Evolutionary conservation across 2,113 vertebrate species (phyloP), one percentile per base, ranked within the genome.

Genomic region (Lophochroa leadbeateri): DNA sequence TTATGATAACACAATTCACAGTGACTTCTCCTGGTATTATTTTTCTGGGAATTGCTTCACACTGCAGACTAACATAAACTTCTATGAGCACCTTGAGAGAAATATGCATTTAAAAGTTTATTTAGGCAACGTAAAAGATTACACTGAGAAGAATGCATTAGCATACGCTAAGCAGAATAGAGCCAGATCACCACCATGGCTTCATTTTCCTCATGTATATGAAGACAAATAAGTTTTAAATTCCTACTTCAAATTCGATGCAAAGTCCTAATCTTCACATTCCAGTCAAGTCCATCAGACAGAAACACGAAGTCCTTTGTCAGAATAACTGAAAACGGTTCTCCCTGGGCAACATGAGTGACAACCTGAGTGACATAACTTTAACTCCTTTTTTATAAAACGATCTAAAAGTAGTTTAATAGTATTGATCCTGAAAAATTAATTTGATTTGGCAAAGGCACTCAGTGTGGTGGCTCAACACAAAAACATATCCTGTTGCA

Each of bases 31-130:
- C 21, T 28, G 25, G 35, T 85, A 96, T 92, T 79, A 91, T 95
- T 89, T 97, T 94, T 89, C 91, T 89, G 91, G 89, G 81, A 94
- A 97, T 52, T 95, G 65, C 81, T 87, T 49, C 89, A 85, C 50
- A 44, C 70, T 84, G 77, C 86, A 92, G 74, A 72, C 33, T 87
- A 79, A 91, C 35, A 39, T 86, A 89, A 96, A 92, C 84, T 61
- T 91, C 84, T 91, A 92, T 25, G 81, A 94, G 93, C 89, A 94
- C 82, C 93, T 92, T 91, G 91, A 97, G 96, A 96, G 58, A 96
- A 94, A 95, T 68, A 69, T 0, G 15, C 47, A 82, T 94, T 96
- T 96, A 72, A 16, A 96, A 96, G 91, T 92, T 96, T 95, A 95
- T 92, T 96, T 91, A 89, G 90, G 77, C 52, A 92, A 94, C 57